These are phyloP conservation scores for Aproaerema taeniolella DNA, from an alignment of 2,888 invertebrate species.

Conservation along the genomic window DNA sequence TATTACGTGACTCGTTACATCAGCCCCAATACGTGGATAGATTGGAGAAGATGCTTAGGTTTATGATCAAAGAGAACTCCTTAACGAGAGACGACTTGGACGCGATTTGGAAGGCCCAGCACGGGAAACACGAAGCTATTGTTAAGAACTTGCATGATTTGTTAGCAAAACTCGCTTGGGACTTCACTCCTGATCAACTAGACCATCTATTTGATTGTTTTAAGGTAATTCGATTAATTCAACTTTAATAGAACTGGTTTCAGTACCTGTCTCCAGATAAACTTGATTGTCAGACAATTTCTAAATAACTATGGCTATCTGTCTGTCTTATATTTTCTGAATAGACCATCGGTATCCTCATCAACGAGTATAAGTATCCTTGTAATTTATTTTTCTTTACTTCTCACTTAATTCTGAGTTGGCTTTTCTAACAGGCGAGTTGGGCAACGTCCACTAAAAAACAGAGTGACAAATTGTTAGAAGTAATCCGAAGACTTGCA, in stretches of 20 bases:
- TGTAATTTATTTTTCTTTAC: no score
- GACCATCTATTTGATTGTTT: conserved; percentile 98
- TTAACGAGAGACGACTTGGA: conserved; percentile 94
- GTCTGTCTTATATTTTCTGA: no score
- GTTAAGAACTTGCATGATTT: conserved; percentile 98
- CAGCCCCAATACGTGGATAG: conserved; percentile 99
- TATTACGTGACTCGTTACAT: conserved; percentile 95
- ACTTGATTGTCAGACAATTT: no score
- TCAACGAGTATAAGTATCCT: no score
- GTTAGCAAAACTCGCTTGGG: conserved; percentile 97
- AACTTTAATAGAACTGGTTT: no score
- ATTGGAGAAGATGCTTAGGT: conserved; percentile 96
- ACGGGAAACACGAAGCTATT: conserved; percentile 98
- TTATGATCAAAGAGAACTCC: conserved; percentile 96
- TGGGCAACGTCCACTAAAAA: conserved; percentile 98
- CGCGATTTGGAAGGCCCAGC: conserved; percentile 97
- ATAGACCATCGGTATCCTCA: no score
- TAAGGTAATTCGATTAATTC: conserved; percentile 87
- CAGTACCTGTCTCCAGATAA: conserved; percentile 5
- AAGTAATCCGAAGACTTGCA: conserved; percentile 94
- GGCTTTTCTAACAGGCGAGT: conserved; percentile 86
- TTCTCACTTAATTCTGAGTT: no score
- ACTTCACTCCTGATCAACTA: conserved; percentile 97
- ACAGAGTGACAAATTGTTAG: conserved; percentile 95
- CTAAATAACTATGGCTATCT: no score